phyloP scores from a whole-genome alignment of 2,888 invertebrate species.

The Cenopis cana region DNA sequence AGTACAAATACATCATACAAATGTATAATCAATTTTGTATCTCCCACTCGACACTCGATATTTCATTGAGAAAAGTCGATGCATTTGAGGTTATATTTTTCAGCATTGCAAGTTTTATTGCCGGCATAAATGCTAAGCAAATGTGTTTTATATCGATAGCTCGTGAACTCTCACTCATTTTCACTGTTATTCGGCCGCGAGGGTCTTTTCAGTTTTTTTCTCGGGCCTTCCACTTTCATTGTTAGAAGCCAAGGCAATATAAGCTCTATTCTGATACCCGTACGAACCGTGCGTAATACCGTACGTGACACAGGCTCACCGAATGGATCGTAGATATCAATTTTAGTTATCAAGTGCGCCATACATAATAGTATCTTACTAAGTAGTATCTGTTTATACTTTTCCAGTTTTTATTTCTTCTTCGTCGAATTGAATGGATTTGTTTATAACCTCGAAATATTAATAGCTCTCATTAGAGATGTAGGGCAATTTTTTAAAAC shows the following conservation, averaged over 20 bases:
- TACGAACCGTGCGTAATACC: not conserved
- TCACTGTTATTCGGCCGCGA: constrained; percentile 9
- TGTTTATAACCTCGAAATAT: constrained; percentile 8
- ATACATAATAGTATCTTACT: not conserved
- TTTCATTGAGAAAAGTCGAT: not conserved
- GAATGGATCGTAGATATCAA: not conserved
- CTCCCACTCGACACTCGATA: not conserved
- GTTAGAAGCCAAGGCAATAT: not conserved
- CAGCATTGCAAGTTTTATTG: not conserved
- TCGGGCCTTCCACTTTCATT: not conserved
- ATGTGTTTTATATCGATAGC: constrained; percentile 15
- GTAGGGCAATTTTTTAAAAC: constrained; percentile 22
- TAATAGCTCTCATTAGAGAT: constrained; percentile 25
- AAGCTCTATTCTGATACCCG: not conserved
- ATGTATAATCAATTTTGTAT: constrained; percentile 1
- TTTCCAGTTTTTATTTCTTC: not conserved
- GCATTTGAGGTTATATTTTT: constrained; percentile 14
- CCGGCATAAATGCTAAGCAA: not conserved
- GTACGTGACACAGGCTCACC: not conserved
- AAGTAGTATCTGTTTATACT: not conserved
- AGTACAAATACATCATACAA: constrained; percentile 10
- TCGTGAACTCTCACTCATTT: constrained; percentile 39
- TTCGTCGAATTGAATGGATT: not conserved
- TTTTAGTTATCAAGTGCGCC: not conserved
- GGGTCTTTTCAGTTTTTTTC: not conserved